A percentile compares a stretch with the other conserved stretches of the same genome.
Conservation (phyloP, 2,797 vertebrate genomes). For the Tragopan temminckii region DNA sequence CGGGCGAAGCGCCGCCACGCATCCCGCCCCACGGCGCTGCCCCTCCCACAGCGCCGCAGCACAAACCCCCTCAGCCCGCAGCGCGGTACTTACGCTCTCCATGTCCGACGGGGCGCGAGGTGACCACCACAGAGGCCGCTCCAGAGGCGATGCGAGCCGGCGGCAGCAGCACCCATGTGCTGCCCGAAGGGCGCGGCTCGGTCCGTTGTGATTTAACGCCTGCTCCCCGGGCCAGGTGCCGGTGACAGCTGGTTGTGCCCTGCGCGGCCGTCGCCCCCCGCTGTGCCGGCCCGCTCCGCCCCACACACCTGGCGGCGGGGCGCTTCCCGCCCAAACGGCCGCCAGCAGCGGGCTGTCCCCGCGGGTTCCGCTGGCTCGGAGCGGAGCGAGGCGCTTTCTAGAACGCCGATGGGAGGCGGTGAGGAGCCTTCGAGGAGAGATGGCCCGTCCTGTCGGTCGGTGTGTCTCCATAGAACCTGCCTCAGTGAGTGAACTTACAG, state of each 20-base stretch:
- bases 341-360: no score
- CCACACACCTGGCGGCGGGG: constrained; percentile 24
- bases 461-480: accelerated
- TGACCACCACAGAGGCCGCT: accelerated
- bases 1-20: neutral
- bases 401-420: no score
- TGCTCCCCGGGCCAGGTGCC: neutral
- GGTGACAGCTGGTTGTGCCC: constrained; percentile 7
- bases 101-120: neutral
- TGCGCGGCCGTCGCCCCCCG: neutral
- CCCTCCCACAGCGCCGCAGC: neutral
- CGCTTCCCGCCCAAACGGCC: no score
- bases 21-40: neutral
- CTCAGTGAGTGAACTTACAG: neutral
- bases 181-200: neutral
- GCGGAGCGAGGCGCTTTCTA: neutral
- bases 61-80: neutral
- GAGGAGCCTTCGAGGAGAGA: neutral
- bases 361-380: neutral
- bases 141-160: no score
- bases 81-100: constrained; percentile 16
- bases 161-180: accelerated
- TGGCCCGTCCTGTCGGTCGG: neutral
- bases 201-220: neutral
- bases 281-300: neutral